These are phyloP conservation scores for Acrocephalus scirpaceus DNA, from an alignment of 2,797 vertebrate species.

Conservation along the genomic window DNA sequence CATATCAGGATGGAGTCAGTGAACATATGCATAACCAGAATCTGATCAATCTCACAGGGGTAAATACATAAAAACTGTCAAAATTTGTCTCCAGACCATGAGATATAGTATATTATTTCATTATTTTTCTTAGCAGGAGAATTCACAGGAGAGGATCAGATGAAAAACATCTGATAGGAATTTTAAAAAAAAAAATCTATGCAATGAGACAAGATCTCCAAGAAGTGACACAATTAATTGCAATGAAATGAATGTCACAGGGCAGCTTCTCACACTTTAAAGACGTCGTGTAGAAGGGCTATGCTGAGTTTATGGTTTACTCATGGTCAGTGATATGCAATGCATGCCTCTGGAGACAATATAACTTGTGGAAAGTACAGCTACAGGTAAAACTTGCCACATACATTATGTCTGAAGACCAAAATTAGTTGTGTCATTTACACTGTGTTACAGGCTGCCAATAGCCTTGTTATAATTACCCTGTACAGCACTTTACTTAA, in stretches of 20 bases:
- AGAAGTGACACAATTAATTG: slow-evolving; percentile 3
- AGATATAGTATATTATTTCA: background rate
- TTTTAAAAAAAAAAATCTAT: background rate
- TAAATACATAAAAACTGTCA: background rate
- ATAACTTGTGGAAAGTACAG: background rate
- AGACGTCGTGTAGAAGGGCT: background rate
- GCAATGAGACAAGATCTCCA: background rate
- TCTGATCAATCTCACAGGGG: background rate
- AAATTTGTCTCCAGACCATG: background rate
- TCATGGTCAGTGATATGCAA: background rate
- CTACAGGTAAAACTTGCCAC: slow-evolving; percentile 40
- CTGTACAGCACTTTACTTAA: slow-evolving; percentile 32
- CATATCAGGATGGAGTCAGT: background rate
- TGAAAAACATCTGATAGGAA: background rate
- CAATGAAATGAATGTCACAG: background rate
- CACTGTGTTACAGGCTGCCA: slow-evolving; percentile 10
- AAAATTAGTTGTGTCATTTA: slow-evolving; percentile 43
- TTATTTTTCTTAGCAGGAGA: background rate
- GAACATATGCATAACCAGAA: background rate
- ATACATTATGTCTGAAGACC: slow-evolving; percentile 21
- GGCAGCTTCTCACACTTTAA: background rate
- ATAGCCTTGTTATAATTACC: slow-evolving; percentile 49
- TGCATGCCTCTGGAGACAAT: background rate
- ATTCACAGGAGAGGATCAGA: background rate
- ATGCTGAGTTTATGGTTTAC: background rate